Percentiles rank a stretch among this genome's conserved stretches.
phyloP scores from a whole-genome alignment of 2,797 vertebrate genomes.

The Pteronotus mesoamericanus region DNA sequence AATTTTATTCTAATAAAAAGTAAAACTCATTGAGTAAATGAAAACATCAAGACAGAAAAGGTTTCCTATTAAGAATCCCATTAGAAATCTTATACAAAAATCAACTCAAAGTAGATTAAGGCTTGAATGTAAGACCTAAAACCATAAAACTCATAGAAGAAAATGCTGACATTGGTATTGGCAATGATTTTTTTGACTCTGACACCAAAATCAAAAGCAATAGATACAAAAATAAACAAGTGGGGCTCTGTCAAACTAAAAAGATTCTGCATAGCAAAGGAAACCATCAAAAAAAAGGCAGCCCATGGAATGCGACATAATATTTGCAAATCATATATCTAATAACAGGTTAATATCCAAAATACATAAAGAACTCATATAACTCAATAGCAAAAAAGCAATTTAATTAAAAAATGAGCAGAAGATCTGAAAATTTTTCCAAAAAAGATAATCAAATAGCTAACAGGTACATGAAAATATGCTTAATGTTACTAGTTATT shows the following conservation, averaged over 20 bases:
- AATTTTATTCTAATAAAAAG: background rate
- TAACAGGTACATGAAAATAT: background rate
- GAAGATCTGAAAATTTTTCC: background rate
- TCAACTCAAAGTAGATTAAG: background rate
- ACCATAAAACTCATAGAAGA: background rate
- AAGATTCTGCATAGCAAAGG: background rate
- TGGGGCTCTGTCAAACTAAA: background rate
- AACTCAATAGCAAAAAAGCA: background rate
- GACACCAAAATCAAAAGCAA: background rate
- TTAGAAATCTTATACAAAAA: background rate
- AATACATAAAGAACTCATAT: background rate
- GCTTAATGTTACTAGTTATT: background rate
- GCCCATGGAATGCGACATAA: background rate
- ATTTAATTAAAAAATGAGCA: background rate
- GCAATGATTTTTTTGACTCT: background rate
- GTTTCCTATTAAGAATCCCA: background rate
- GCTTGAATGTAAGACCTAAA: background rate
- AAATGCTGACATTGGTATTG: background rate
- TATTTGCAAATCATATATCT: background rate
- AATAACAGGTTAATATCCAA: background rate
- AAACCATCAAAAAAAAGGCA: background rate
- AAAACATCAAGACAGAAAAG: background rate
- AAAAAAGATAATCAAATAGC: background rate
- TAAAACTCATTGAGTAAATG: background rate
- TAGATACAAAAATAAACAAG: background rate